Evolutionary conservation across 2,113 vertebrate genomes (phyloP).

Genomic region (Trochalopteron elliotii): DNA sequence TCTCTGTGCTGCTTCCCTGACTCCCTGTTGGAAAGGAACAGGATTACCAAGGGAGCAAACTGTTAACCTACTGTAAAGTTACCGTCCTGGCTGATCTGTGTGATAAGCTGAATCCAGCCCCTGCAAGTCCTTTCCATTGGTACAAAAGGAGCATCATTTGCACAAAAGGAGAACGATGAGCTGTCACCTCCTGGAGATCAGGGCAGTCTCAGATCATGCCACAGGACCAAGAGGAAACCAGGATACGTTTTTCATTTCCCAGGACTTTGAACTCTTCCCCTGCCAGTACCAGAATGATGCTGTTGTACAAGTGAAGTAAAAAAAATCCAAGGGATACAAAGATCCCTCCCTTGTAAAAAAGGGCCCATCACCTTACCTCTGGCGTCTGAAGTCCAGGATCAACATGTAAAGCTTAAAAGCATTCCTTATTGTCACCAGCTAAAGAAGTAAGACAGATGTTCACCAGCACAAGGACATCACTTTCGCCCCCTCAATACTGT

Average conservation of each 20-base stretch:
- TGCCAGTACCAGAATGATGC: background rate
- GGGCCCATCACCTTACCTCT: background rate
- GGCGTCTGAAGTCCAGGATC: background rate
- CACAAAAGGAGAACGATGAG: background rate
- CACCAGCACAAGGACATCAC: background rate
- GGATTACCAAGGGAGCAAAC: background rate
- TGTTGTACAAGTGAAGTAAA: background rate
- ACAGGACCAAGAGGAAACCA: background rate
- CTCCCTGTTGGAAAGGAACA: background rate
- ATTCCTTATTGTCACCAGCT: background rate
- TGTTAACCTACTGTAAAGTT: background rate
- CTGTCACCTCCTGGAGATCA: background rate
- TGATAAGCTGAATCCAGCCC: background rate
- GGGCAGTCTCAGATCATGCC: background rate
- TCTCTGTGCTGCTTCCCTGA: background rate
- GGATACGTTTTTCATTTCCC: background rate
- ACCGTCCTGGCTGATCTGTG: fast-evolving
- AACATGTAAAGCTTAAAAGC: background rate
- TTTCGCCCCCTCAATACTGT: background rate
- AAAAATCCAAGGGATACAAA: background rate
- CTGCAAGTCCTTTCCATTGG: background rate
- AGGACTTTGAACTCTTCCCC: background rate
- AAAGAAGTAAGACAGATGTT: background rate
- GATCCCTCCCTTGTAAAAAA: background rate
- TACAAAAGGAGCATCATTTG: background rate